Conservation (phyloP, 23 tunicate genomes). For the Halocynthia roretzi region DNA sequence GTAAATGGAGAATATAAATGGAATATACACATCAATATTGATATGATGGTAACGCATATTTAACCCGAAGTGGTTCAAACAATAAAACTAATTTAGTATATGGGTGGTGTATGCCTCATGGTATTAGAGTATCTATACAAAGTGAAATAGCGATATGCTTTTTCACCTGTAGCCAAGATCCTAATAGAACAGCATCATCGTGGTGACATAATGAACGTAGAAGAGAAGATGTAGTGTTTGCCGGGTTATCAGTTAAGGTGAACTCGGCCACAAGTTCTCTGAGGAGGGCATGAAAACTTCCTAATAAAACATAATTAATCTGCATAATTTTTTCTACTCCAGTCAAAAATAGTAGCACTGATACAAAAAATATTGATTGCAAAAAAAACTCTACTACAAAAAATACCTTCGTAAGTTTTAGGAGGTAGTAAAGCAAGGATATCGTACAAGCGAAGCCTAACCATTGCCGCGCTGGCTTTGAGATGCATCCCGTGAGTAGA, state of each 20-base stretch:
- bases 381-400: not conserved
- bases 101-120: no score
- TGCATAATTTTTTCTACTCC: not conserved
- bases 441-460: constrained; percentile 75
- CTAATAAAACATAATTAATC: constrained; percentile 22
- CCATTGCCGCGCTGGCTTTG: constrained; percentile 92
- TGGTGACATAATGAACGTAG: constrained; percentile 76
- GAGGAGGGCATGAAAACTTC: constrained; percentile 76
- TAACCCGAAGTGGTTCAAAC: no score
- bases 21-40: no score
- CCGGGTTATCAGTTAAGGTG: constrained; percentile 86
- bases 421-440: constrained; percentile 84
- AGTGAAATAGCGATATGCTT: not conserved
- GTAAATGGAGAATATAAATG: no score
- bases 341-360: not conserved
- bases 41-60: no score
- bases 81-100: no score
- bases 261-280: constrained; percentile 90
- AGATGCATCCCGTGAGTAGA: constrained; percentile 73
- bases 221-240: constrained; percentile 79
- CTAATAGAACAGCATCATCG: constrained; percentile 67
- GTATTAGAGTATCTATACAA: no score
- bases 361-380: no score
- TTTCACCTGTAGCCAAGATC: constrained; percentile 63
- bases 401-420: constrained; percentile 72